phyloP scores from a whole-genome alignment of 2,113 vertebrate species.

The Parotia lawesii region DNA sequence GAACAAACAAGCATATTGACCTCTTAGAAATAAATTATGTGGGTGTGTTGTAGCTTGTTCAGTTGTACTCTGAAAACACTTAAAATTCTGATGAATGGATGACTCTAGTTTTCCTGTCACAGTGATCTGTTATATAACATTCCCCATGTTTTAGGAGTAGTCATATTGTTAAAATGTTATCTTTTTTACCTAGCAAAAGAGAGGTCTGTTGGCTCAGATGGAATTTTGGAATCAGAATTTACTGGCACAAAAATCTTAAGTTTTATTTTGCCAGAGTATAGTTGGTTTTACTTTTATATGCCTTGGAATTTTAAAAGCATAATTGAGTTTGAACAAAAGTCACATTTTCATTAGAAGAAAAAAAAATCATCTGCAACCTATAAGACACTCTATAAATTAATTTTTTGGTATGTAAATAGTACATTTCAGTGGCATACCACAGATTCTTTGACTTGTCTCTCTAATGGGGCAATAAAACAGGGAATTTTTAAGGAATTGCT shows the following conservation, averaged over 20 bases:
- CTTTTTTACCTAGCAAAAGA: background rate
- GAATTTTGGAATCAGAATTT: background rate
- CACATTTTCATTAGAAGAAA: background rate
- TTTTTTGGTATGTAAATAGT: background rate
- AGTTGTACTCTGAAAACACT: background rate
- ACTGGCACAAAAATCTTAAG: background rate
- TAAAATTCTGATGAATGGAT: background rate
- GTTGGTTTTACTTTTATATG: background rate
- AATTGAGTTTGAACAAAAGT: background rate
- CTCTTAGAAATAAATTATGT: background rate
- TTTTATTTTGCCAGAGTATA: background rate
- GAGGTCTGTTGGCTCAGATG: background rate
- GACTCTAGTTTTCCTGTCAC: background rate
- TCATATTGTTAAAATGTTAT: background rate
- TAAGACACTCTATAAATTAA: background rate
- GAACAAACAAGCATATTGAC: background rate
- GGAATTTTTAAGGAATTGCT: background rate
- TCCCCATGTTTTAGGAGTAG: background rate
- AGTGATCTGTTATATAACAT: background rate
- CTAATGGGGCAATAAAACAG: background rate
- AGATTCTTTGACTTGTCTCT: background rate
- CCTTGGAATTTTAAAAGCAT: background rate
- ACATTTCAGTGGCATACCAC: background rate
- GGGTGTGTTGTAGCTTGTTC: background rate
- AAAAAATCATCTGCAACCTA: rapidly evolving